phyloP scores from a whole-genome alignment of 2,888 invertebrate genomes.

The Latrodectus elegans region DNA sequence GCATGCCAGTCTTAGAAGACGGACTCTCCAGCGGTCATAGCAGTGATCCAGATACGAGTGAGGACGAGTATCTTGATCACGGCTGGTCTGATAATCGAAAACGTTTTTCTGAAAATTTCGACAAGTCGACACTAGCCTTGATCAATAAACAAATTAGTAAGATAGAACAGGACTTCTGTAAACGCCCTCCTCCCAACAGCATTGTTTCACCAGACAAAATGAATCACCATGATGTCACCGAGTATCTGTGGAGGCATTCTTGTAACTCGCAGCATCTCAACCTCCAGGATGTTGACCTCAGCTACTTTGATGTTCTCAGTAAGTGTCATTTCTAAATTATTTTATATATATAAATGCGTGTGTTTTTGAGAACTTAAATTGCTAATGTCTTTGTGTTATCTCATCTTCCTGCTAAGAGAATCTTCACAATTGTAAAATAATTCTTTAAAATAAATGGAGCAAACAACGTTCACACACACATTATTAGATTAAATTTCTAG shows the following conservation, averaged over 20 bases:
- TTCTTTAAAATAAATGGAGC: too few relatives aligned
- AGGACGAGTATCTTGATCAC: slow-evolving; percentile 65
- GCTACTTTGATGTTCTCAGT: slow-evolving; percentile 70
- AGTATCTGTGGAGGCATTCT: slow-evolving; percentile 64
- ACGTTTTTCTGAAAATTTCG: slow-evolving; percentile 40
- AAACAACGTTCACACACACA: too few relatives aligned
- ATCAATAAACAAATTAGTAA: slow-evolving; percentile 83
- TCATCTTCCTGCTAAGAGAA: too few relatives aligned
- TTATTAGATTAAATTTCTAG: too few relatives aligned
- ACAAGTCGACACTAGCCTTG: slow-evolving; percentile 76
- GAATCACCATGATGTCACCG: slow-evolving; percentile 58
- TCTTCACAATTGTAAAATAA: too few relatives aligned
- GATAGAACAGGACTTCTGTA: slow-evolving; percentile 83
- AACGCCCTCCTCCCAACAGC: slow-evolving; percentile 71
- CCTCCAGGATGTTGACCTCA: slow-evolving; percentile 71
- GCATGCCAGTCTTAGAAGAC: slow-evolving; percentile 93
- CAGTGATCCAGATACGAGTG: slow-evolving; percentile 85
- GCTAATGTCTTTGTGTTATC: too few relatives aligned
- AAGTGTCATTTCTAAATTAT: slow-evolving; percentile 38
- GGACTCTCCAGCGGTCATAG: slow-evolving; percentile 94
- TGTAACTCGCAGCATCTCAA: slow-evolving; percentile 60
- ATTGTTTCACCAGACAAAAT: slow-evolving; percentile 28
- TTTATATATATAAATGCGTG: slow-evolving; percentile 8
- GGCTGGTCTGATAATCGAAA: slow-evolving; percentile 53
- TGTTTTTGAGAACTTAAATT: too few relatives aligned